phyloP scores from a whole-genome alignment of 2,888 invertebrate genomes.

The Nysson spinosus region DNA sequence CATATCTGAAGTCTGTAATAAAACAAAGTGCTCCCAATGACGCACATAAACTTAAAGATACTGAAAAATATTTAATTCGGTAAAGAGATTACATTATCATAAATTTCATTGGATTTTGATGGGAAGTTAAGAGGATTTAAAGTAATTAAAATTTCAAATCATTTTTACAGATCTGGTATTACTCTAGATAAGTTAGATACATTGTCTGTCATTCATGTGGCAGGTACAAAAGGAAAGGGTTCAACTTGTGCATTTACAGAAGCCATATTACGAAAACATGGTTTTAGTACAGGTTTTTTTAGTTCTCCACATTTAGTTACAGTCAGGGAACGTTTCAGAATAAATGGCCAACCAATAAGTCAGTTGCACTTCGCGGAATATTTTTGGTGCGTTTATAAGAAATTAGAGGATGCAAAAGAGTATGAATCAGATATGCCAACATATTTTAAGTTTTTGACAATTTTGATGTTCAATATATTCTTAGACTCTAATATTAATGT shows the following conservation, averaged over 20 bases:
- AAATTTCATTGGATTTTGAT: slow-evolving; percentile 11
- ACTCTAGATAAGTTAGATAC: slow-evolving; percentile 83
- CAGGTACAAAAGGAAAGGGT: slow-evolving; percentile 99
- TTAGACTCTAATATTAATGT: slow-evolving; percentile 92
- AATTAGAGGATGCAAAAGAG: slow-evolving; percentile 80
- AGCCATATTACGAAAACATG: slow-evolving; percentile 89
- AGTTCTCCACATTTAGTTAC: slow-evolving; percentile 97
- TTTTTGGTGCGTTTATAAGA: slow-evolving; percentile 90
- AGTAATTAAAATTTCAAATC: neutral
- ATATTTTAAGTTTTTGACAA: slow-evolving; percentile 96
- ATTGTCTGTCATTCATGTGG: slow-evolving; percentile 93
- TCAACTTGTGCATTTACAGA: slow-evolving; percentile 97
- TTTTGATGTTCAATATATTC: slow-evolving; percentile 94
- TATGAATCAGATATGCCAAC: slow-evolving; percentile 88
- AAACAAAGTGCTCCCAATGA: slow-evolving; percentile 16
- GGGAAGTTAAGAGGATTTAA: slow-evolving; percentile 28
- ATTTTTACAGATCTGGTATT: slow-evolving; percentile 81
- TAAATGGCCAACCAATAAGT: slow-evolving; percentile 89
- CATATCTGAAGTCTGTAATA: slow-evolving; percentile 77
- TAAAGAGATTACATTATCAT: slow-evolving; percentile 63
- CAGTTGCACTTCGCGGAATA: slow-evolving; percentile 85
- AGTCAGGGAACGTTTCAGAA: slow-evolving; percentile 93
- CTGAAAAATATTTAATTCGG: slow-evolving; percentile 80
- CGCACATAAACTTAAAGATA: slow-evolving; percentile 77
- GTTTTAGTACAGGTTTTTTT: slow-evolving; percentile 94